Evolutionary conservation across 2,888 invertebrate species (phyloP).

Genomic region (Dynastes tityus): DNA sequence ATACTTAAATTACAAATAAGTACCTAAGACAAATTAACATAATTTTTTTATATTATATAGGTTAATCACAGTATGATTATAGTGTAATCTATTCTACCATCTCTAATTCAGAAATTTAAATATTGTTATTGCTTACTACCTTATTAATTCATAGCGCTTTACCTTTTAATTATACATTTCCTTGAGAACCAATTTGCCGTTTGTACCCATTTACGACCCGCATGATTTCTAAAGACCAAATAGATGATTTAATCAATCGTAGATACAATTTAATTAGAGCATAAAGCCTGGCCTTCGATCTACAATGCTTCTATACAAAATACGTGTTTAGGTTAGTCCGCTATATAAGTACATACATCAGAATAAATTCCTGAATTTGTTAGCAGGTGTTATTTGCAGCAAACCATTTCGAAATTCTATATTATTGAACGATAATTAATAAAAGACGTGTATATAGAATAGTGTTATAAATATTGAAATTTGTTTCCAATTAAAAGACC

Average conservation of each 20-base stretch:
- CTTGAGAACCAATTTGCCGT: neutral
- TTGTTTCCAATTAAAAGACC: too few relatives aligned
- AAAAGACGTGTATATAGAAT: too few relatives aligned
- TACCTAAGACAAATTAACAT: too few relatives aligned
- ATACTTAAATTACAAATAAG: too few relatives aligned
- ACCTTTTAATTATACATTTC: constrained; percentile 6
- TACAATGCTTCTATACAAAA: neutral
- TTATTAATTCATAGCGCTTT: neutral
- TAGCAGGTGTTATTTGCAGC: too few relatives aligned
- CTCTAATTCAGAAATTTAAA: neutral
- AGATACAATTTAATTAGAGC: constrained; percentile 13
- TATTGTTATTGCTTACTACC: constrained; percentile 8
- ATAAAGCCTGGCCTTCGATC: neutral
- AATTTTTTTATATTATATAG: too few relatives aligned
- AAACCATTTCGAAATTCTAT: too few relatives aligned
- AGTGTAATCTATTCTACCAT: neutral
- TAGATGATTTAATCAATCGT: constrained; percentile 8
- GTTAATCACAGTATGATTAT: too few relatives aligned
- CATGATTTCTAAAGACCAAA: neutral
- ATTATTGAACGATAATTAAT: too few relatives aligned
- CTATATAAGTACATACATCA: too few relatives aligned
- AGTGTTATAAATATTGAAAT: too few relatives aligned
- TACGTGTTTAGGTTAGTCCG: neutral
- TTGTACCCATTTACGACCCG: neutral
- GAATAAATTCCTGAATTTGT: too few relatives aligned